Conservation (phyloP, 2,113 vertebrate genomes). For the Canis aureus region DNA sequence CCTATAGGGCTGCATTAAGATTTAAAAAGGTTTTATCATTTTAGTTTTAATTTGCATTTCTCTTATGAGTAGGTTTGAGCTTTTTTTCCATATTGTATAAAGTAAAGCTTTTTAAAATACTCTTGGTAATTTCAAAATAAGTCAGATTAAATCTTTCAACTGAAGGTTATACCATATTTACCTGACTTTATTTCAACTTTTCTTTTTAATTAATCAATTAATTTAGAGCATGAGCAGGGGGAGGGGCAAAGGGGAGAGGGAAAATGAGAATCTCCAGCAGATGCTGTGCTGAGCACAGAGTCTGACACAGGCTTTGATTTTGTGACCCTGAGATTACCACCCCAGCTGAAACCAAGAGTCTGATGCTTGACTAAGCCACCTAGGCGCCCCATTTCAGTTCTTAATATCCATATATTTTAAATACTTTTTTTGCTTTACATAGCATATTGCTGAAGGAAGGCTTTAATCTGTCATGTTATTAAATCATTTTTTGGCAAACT, state of each 20-base stretch:
- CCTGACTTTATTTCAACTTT: background rate
- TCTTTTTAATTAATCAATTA: background rate
- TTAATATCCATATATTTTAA: background rate
- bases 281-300: background rate
- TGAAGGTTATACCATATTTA: background rate
- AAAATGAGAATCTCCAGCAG: background rate
- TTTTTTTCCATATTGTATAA: background rate
- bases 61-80: background rate
- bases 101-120: background rate
- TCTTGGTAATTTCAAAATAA: background rate
- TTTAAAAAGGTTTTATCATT: background rate
- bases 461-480: background rate
- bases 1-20: background rate
- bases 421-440: background rate
- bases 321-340: background rate
- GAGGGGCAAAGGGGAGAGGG: background rate
- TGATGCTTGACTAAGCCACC: background rate
- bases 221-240: background rate
- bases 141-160: background rate
- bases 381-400: background rate
- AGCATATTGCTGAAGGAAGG: background rate
- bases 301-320: background rate
- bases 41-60: constrained; percentile 32
- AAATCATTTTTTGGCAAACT: background rate
- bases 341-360: background rate